Conservation (phyloP, 2,113 vertebrate species). For the Varanus salvator region DNA sequence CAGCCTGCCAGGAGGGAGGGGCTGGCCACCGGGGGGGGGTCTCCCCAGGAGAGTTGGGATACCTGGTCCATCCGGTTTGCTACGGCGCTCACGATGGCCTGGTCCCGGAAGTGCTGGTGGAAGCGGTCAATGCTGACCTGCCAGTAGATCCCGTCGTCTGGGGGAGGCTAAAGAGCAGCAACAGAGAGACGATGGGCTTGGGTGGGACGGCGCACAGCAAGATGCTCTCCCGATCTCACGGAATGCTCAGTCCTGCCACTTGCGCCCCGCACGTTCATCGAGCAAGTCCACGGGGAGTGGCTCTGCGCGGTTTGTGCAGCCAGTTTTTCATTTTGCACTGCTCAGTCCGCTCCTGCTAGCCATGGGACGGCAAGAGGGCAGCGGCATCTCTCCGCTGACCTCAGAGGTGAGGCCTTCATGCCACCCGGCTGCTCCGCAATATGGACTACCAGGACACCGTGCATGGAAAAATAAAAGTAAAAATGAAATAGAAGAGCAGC, state of each 20-base stretch:
- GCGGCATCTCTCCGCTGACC: background rate
- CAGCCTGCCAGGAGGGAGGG: background rate
- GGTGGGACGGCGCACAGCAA: background rate
- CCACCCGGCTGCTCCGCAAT: too few species aligned
- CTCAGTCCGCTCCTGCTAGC: background rate
- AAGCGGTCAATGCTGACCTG: constrained; percentile 93
- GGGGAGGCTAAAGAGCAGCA: constrained; percentile 68
- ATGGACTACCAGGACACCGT: background rate
- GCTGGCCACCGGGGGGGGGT: background rate
- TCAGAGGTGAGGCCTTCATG: background rate
- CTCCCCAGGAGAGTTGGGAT: accelerated
- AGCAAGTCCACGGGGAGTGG: background rate
- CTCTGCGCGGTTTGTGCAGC: too few species aligned
- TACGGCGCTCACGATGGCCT: constrained; percentile 89
- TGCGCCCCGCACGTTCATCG: background rate
- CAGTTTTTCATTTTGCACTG: too few species aligned
- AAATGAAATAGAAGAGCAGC: background rate
- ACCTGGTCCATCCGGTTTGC: constrained; percentile 95
- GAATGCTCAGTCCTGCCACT: background rate
- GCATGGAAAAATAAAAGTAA: background rate
- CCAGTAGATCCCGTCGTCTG: constrained; percentile 93
- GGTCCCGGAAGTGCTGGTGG: constrained; percentile 94
- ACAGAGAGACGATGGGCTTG: too few species aligned
- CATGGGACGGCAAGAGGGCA: background rate
- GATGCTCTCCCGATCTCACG: background rate